Evolutionary conservation across 1,140 invertebrate genomes (phyloP).

Genomic region (Drosophila lacteicornis): DNA sequence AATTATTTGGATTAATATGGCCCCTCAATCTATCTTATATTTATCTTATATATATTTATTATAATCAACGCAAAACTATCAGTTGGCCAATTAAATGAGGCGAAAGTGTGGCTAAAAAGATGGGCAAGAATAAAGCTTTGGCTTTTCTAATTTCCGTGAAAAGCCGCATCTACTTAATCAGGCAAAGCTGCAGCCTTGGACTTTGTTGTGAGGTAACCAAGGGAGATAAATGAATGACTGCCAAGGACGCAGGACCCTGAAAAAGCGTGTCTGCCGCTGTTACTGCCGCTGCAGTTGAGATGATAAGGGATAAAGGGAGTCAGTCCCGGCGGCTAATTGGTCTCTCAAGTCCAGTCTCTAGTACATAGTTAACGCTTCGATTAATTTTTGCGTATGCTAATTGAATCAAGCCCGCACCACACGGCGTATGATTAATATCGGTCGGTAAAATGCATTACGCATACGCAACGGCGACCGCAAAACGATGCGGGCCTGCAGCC

Average conservation of each 20-base stretch:
- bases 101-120: not conserved
- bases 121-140: not conserved
- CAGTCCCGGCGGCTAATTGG: not conserved
- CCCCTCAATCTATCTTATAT: too few relatives aligned
- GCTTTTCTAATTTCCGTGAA: not conserved
- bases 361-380: slow-evolving; percentile 16
- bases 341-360: not conserved
- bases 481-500: slow-evolving; percentile 41
- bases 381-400: slow-evolving; percentile 20
- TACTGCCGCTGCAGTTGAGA: not conserved
- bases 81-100: not conserved
- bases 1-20: not conserved
- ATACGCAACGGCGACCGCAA: slow-evolving; percentile 58
- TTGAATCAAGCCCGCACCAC: slow-evolving; percentile 45
- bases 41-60: too few relatives aligned
- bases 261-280: not conserved
- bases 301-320: slow-evolving; percentile 2
- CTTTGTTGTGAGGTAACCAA: slow-evolving; percentile 5
- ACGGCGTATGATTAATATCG: slow-evolving; percentile 65
- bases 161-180: not conserved
- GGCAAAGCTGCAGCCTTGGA: not conserved
- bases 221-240: slow-evolving; percentile 22
- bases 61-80: not conserved
- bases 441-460: slow-evolving; percentile 44
- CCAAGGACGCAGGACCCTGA: slow-evolving; percentile 4